Conservation (phyloP, 2,888 invertebrate species). For the Heliconius ismenius region DNA sequence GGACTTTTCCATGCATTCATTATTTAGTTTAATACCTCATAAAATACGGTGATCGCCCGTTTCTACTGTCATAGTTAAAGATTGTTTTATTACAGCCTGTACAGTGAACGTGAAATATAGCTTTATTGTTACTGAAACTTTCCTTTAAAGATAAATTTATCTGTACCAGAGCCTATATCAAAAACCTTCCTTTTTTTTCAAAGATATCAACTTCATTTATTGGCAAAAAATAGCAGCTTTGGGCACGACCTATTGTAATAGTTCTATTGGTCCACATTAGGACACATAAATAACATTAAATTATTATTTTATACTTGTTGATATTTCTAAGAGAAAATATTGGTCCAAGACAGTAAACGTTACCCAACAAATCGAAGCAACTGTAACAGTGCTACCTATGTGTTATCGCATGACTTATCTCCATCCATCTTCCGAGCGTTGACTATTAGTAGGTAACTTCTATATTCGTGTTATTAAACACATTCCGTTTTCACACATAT, state of each 20-base stretch:
- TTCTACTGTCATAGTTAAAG: slow-evolving; percentile 42
- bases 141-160: background rate
- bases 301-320: background rate
- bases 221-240: background rate
- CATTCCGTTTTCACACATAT: slow-evolving; percentile 2
- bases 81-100: slow-evolving; percentile 51
- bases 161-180: background rate
- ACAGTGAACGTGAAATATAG: slow-evolving; percentile 48
- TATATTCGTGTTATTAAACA: background rate
- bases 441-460: background rate
- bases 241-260: background rate
- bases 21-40: slow-evolving; percentile 40
- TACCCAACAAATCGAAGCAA: slow-evolving; percentile 9
- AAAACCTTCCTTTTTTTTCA: too few species aligned
- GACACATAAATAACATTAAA: too few species aligned
- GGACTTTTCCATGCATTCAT: slow-evolving; percentile 34
- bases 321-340: background rate
- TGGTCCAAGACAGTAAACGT: background rate
- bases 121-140: slow-evolving; percentile 54
- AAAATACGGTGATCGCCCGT: slow-evolving; percentile 32
- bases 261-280: too few species aligned
- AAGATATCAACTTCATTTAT: too few species aligned
- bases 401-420: slow-evolving; percentile 27
- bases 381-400: background rate
- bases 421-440: background rate